Base-by-base conservation (phyloP, 2,888 invertebrate species). In the Bellardia bayeri region DNA sequence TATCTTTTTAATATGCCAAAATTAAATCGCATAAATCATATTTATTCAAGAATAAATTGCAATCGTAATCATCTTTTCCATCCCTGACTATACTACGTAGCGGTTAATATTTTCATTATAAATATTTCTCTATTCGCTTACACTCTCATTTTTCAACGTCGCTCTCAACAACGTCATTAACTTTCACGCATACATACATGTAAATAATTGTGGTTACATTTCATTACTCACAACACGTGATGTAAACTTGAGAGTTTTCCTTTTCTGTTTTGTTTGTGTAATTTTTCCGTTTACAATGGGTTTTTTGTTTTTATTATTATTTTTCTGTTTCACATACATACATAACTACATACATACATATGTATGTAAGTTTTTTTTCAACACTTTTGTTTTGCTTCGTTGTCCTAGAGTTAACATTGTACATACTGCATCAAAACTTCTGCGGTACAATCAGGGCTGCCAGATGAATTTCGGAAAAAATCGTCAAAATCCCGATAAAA, bases 341-440 rank as follows among this genome's bases (percentile, higher is more conserved):
- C 7, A 42, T 5, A 33, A 1, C 0, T 33, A 33, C 1, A 1
- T 6, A 37, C 6, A 37, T 4, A 3, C 37, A 37, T 37, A 37
- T 5, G 5, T 37, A 37, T 33, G 33, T 33, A 45, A 45, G 45
- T 13, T 56, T 40, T 71, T 58, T 82, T 58, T 58, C 30, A 72
- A 79, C 68, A 8, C 4, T 83, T 88, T 83, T 88, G 80, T 88
- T 88, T 88, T 88, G 82, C 61, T 88, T 78, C 30, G 45, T 72
- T 86, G 3, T 83, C 76, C 80, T 75, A 79, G 9, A 61, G 85
- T 87, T 82, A 85, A 54, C 14, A 61, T 79, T 72, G 37, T 76
- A 49, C 16, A 45, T 45, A 71, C 87, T 79, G 87, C 87, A 87
- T 79, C 69, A 72, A 58, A 78, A 75, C 85, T 75, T 66, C 74